A percentile compares a stretch with the other conserved stretches of the same genome.
Evolutionary conservation across 2,797 vertebrate genomes (phyloP).

Genomic region (Gymnothorax javanicus): DNA sequence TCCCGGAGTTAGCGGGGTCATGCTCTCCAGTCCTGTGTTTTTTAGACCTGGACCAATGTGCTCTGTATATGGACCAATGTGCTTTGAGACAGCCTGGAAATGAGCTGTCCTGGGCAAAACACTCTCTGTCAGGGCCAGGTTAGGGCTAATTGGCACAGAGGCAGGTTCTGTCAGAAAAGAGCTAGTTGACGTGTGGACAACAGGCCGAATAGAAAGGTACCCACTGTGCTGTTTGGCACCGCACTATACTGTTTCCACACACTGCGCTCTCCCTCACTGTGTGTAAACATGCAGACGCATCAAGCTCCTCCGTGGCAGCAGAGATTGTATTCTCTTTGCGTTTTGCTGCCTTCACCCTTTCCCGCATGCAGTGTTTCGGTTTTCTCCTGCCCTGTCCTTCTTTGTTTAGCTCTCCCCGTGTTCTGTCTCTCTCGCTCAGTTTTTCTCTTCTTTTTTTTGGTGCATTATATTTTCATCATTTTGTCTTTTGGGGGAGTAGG

Average conservation of each 20-base stretch:
- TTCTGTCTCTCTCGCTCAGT: neutral
- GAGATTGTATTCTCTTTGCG: neutral
- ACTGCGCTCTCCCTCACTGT: neutral
- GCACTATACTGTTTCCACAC: neutral
- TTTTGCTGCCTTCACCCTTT: neutral
- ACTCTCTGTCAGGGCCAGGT: slow-evolving; percentile 33
- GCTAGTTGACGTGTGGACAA: slow-evolving; percentile 58
- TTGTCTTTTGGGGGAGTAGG: too few species aligned
- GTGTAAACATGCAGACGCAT: neutral
- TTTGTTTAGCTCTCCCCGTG: neutral
- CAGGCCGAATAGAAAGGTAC: slow-evolving; percentile 53
- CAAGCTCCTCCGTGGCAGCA: neutral
- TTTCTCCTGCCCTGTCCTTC: neutral
- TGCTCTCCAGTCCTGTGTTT: neutral
- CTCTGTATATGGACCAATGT: neutral
- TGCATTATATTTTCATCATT: too few species aligned
- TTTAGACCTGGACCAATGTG: neutral
- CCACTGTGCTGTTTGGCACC: slow-evolving; percentile 28
- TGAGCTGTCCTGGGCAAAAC: slow-evolving; percentile 12
- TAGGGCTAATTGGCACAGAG: slow-evolving; percentile 55
- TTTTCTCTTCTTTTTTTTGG: too few species aligned
- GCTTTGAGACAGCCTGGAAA: neutral
- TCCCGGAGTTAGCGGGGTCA: neutral
- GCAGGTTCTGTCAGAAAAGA: slow-evolving; percentile 56
- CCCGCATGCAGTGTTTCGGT: slow-evolving; percentile 24